Evolutionary conservation across 2,888 invertebrate species (phyloP), one percentile per base, ranked within the genome.

Genomic region (Hyles lineata): DNA sequence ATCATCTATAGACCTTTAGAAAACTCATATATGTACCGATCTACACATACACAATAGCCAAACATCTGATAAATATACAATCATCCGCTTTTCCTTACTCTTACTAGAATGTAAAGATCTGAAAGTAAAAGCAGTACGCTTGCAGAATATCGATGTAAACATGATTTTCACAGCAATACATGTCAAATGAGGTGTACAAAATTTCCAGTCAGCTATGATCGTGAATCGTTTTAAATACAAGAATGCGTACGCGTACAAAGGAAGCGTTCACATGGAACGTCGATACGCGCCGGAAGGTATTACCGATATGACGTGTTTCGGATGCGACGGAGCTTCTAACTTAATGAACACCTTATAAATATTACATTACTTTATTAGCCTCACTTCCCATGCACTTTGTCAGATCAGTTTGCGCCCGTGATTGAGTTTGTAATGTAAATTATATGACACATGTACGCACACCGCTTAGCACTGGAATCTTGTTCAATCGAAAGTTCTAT

Each of bases 221-320:
- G 77, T 74, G 76, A 76, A 74, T 76, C 74, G 76, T 75, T 55
- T 60, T 67, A 50, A 50, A 77, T 76, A 80, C 75, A 78, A 76
- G 75, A 78, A 76, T 77, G 75, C 73, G 72, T 73, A 76, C 78
- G 76, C 73, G 72, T 73, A 76, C 78, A 79, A 83, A 79, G 78
- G 76, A 80, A 75, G 79, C 81, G 74, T 75, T 77, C 74, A 32
- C 73, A 70, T 60, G 77, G 76, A 81, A 80, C 77, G 75, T 58
- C 74, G 76, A 71, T 77, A 77, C 77, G 78, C 76, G 76, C 79
- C 79, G 82, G 80, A 82, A 81, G 80, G 76, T 82, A 84, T 78
- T 75, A 71, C 78, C 79, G 75, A 76, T 78, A 79, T 79, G 77
- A 78, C 79, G 77, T 77, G 77, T 79, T 83, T 80, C 77, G 78